Percentiles rank a stretch among this genome's conserved stretches.
phyloP scores from a whole-genome alignment of 2,888 invertebrate genomes.

The Luperina nickerlii region DNA sequence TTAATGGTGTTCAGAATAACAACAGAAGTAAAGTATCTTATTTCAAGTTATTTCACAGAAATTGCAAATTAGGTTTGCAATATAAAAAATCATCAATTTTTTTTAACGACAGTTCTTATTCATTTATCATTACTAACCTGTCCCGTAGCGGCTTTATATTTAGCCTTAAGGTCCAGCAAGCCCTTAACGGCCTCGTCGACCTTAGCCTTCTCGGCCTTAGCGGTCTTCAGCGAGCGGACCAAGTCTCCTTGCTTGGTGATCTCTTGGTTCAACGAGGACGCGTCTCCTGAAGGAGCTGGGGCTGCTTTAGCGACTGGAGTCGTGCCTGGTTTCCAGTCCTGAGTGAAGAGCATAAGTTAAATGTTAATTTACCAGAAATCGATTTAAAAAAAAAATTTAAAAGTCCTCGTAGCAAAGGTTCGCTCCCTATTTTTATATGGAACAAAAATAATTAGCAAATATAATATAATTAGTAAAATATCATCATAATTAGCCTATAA shows the following conservation, averaged over 20 bases:
- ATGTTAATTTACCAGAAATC: too few species aligned
- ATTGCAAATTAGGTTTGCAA: not conserved
- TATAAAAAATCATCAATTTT: too few species aligned
- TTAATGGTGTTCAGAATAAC: not conserved
- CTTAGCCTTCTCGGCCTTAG: constrained; percentile 88
- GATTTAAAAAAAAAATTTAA: not conserved
- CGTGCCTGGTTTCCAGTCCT: constrained; percentile 74
- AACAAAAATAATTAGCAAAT: not conserved
- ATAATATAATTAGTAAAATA: not conserved
- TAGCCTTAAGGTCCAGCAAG: constrained; percentile 93
- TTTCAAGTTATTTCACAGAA: not conserved
- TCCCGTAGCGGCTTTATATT: constrained; percentile 91
- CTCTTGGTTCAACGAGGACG: constrained; percentile 62
- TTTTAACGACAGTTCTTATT: not conserved
- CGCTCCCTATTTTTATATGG: not conserved
- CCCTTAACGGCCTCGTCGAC: constrained; percentile 86
- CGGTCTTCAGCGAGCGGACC: constrained; percentile 92
- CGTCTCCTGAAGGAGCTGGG: constrained; percentile 58
- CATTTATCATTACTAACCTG: constrained; percentile 27
- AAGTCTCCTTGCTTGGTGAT: constrained; percentile 92
- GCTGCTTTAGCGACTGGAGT: constrained; percentile 55
- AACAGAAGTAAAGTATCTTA: too few species aligned
- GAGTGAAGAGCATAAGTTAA: not conserved
- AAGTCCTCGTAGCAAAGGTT: not conserved
- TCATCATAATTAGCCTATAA: too few species aligned